These are phyloP conservation scores for Saguinus midas DNA, from an alignment of 2,113 vertebrate genomes.

Conservation along the genomic window DNA sequence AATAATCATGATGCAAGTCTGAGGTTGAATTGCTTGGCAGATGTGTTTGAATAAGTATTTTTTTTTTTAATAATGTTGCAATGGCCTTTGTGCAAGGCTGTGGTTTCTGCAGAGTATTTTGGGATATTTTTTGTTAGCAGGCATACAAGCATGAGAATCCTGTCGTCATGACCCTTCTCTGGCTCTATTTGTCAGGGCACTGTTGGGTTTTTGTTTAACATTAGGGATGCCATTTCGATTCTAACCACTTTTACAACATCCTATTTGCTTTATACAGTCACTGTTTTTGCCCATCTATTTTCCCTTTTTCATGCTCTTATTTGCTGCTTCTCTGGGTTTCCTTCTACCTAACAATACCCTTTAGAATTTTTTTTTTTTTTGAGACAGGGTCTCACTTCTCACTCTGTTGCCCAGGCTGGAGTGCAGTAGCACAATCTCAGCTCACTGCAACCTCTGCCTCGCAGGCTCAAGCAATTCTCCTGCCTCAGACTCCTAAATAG, in stretches of 20 bases:
- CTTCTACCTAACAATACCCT: background rate
- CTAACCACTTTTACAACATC: background rate
- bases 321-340: background rate
- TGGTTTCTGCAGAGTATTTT: background rate
- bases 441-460: too few species aligned
- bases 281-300: background rate
- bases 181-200: background rate
- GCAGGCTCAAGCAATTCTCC: too few species aligned
- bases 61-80: background rate
- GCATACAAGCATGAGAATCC: background rate
- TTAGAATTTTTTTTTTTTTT: background rate
- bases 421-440: too few species aligned
- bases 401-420: too few species aligned
- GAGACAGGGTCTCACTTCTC: too few species aligned
- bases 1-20: background rate
- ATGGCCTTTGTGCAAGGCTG: background rate
- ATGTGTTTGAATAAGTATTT: background rate
- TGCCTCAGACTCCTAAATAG: too few species aligned
- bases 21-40: background rate
- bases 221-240: background rate
- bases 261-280: background rate
- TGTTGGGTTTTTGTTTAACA: background rate
- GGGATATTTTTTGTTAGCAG: background rate
- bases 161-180: background rate
- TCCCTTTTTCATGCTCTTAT: background rate